phyloP scores from a whole-genome alignment of 2,888 invertebrate genomes.

The Steinernema scapterisci region DNA sequence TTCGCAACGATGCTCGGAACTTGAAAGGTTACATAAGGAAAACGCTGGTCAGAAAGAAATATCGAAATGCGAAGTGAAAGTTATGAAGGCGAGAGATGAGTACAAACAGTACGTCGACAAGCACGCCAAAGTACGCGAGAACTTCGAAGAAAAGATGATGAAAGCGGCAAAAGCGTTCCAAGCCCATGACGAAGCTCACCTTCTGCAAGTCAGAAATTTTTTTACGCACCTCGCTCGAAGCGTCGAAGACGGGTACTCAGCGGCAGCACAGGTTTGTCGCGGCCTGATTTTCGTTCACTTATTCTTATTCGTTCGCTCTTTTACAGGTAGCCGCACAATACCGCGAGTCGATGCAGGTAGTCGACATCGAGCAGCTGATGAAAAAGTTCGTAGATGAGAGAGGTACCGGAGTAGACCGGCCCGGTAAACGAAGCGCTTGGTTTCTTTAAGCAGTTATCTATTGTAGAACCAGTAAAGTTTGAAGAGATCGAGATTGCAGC shows the following conservation, averaged over 20 bases:
- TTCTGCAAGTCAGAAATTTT: conserved; percentile 57
- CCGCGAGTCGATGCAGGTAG: conserved; percentile 84
- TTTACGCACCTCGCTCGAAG: conserved; percentile 47
- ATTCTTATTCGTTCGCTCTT: not conserved
- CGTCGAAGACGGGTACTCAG: conserved; percentile 54
- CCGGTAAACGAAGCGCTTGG: no score
- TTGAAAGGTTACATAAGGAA: conserved; percentile 85
- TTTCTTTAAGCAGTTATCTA: no score
- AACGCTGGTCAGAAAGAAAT: conserved; percentile 71
- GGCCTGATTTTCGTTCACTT: no score
- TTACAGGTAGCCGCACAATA: conserved; percentile 86
- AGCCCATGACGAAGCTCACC: conserved; percentile 48
- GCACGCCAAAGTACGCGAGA: conserved; percentile 85
- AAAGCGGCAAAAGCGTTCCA: conserved; percentile 56
- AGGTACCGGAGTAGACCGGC: conserved; percentile 89
- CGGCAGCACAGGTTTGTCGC: conserved; percentile 56
- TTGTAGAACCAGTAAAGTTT: conserved; percentile 43
- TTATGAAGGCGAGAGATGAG: conserved; percentile 91
- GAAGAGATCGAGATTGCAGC: conserved; percentile 49
- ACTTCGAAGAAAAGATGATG: conserved; percentile 92
- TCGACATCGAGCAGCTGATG: conserved; percentile 88
- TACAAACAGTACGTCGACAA: conserved; percentile 89
- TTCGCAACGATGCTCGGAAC: conserved; percentile 81
- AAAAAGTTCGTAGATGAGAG: conserved; percentile 89
- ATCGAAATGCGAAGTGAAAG: conserved; percentile 75